Evolutionary conservation across 2,888 invertebrate species (phyloP).

Genomic region (Sepioteuthis lessoniana): DNA sequence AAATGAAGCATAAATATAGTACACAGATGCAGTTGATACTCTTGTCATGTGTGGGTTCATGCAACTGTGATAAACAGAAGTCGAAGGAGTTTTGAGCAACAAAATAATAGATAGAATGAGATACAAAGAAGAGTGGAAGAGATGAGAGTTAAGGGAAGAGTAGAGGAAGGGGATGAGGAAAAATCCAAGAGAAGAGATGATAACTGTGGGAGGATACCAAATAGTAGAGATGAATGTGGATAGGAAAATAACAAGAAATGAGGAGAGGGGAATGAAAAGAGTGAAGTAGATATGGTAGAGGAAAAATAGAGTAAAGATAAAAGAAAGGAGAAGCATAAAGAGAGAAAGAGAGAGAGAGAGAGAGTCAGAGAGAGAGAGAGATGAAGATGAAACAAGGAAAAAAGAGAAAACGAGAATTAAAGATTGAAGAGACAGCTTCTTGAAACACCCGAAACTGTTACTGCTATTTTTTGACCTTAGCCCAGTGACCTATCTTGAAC

Average conservation of each 20-base stretch:
- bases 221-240: background rate
- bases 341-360: background rate
- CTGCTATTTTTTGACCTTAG: background rate
- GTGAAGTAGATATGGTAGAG: too few species aligned
- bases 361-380: background rate
- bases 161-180: too few species aligned
- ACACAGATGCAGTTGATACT: background rate
- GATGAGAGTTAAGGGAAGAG: too few species aligned
- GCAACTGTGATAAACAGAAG: background rate
- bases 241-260: background rate
- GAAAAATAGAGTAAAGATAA: background rate
- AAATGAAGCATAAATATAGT: background rate
- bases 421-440: background rate
- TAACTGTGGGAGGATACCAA: background rate
- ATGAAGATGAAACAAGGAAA: background rate
- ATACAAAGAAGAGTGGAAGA: too few species aligned
- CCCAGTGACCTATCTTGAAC: background rate
- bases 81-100: too few species aligned
- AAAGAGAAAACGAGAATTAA: background rate
- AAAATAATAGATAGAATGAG: too few species aligned
- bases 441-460: background rate
- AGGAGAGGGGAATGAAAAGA: background rate
- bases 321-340: background rate
- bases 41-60: background rate
- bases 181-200: too few species aligned